Percentiles rank a stretch among this genome's conserved stretches.
Evolutionary conservation across 2,797 vertebrate genomes (phyloP).

Genomic region (Australoheros facetus): DNA sequence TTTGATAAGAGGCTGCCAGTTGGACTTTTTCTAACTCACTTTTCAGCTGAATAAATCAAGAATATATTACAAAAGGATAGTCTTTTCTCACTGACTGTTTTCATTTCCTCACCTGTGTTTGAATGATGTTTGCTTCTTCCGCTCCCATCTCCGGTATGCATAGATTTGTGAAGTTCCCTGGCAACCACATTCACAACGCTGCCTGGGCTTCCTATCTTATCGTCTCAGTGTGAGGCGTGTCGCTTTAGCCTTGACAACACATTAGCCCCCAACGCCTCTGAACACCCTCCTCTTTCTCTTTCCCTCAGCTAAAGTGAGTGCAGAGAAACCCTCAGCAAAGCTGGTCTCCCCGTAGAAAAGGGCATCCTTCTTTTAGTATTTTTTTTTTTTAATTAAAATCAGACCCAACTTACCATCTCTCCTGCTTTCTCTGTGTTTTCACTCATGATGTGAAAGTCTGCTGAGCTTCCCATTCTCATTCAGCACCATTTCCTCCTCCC

Average conservation of each 20-base stretch:
- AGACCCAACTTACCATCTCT: not conserved
- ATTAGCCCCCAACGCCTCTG: slow-evolving; percentile 42
- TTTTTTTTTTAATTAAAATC: slow-evolving; percentile 1
- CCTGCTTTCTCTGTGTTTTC: not conserved
- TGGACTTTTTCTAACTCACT: slow-evolving; percentile 20
- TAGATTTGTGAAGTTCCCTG: slow-evolving; percentile 50
- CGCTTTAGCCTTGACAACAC: slow-evolving; percentile 48
- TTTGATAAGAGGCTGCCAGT: slow-evolving; percentile 34
- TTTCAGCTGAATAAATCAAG: slow-evolving; percentile 43
- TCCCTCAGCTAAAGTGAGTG: not conserved
- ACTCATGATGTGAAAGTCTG: slow-evolving; percentile 13
- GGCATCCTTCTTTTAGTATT: not conserved
- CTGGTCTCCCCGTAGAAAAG: slow-evolving; percentile 6
- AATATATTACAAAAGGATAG: slow-evolving; percentile 42
- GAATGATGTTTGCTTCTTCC: slow-evolving; percentile 47
- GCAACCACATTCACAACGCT: slow-evolving; percentile 33
- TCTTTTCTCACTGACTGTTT: slow-evolving; percentile 38
- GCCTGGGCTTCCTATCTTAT: slow-evolving; percentile 49
- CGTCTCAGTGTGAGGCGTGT: slow-evolving; percentile 38
- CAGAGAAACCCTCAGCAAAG: not conserved
- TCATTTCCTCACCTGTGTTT: slow-evolving; percentile 69
- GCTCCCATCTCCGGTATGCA: slow-evolving; percentile 33
- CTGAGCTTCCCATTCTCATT: slow-evolving; percentile 55
- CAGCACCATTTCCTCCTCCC: slow-evolving; percentile 38
- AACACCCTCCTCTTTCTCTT: not conserved